Evolutionary conservation across 2,797 vertebrate genomes (phyloP).

Genomic region (Adrianichthys oophorus): DNA sequence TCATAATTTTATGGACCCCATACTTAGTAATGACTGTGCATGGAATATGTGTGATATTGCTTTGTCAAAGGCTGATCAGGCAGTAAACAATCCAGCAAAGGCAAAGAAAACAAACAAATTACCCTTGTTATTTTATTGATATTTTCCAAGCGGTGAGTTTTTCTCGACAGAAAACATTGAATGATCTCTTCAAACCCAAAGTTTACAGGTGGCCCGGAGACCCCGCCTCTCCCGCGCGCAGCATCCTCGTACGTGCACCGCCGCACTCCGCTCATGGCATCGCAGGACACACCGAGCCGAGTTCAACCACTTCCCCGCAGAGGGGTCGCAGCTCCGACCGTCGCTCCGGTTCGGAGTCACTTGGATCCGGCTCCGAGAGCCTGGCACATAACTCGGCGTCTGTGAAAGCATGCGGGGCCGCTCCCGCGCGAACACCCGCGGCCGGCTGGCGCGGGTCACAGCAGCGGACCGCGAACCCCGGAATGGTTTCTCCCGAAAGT

Average conservation of each 20-base stretch:
- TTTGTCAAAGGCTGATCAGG: no score
- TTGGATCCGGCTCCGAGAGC: background rate
- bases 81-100: no score
- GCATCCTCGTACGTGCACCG: conserved; percentile 88
- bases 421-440: fast-evolving
- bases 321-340: conserved; percentile 56
- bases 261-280: conserved; percentile 88
- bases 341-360: conserved; percentile 3
- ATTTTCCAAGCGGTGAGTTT: no score
- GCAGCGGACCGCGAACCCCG: conserved; percentile 35
- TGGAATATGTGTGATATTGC: no score
- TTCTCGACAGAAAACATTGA: no score
- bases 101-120: no score
- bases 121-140: no score
- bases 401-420: conserved; percentile 5
- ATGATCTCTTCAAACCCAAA: no score
- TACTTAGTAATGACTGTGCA: no score
- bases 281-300: conserved; percentile 77
- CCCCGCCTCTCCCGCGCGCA: conserved; percentile 24
- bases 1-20: no score
- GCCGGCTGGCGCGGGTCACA: background rate
- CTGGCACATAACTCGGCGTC: background rate
- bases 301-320: conserved; percentile 75
- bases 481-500: conserved; percentile 88
- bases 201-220: no score